A percentile compares a stretch with the other conserved stretches of the same genome.
These are phyloP conservation scores for Nowickia ferox DNA, from an alignment of 2,888 invertebrate genomes.

Conservation along the genomic window DNA sequence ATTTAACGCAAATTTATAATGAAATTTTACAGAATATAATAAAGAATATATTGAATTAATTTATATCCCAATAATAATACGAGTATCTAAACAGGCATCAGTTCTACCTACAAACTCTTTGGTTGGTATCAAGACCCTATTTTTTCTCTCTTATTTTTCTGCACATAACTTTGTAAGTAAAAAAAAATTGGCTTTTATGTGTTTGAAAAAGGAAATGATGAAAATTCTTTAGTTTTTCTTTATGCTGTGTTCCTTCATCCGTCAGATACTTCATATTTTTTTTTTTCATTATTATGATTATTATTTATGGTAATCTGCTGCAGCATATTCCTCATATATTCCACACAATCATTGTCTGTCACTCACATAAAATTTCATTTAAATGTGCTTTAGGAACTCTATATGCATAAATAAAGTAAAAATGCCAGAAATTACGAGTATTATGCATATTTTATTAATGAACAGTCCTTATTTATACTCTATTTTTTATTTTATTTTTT, in stretches of 20 bases:
- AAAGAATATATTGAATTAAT: too few relatives aligned
- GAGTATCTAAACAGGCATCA: too few relatives aligned
- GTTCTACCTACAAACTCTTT: too few relatives aligned
- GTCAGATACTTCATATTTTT: constrained; percentile 9
- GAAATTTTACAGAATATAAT: too few relatives aligned
- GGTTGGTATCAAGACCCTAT: too few relatives aligned
- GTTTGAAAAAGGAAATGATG: constrained; percentile 27
- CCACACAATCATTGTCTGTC: constrained; percentile 18
- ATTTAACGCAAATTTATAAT: too few relatives aligned
- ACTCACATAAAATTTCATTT: constrained; percentile 35
- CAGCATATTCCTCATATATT: constrained; percentile 21
- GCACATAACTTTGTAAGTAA: background rate
- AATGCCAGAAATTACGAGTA: constrained; percentile 5
- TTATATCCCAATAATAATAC: too few relatives aligned
- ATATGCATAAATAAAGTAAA: background rate
- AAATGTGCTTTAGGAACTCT: background rate
- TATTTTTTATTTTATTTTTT: background rate
- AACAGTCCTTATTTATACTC: background rate
- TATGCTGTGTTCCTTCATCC: background rate
- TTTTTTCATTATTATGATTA: constrained; percentile 29
- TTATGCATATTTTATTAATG: background rate
- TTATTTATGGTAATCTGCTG: constrained; percentile 17
- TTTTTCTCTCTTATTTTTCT: too few relatives aligned
- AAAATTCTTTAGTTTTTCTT: constrained; percentile 25
- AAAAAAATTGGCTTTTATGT: background rate